Base-by-base conservation (phyloP, 2,113 vertebrate genomes). In the Sebastes schlegelii region DNA sequence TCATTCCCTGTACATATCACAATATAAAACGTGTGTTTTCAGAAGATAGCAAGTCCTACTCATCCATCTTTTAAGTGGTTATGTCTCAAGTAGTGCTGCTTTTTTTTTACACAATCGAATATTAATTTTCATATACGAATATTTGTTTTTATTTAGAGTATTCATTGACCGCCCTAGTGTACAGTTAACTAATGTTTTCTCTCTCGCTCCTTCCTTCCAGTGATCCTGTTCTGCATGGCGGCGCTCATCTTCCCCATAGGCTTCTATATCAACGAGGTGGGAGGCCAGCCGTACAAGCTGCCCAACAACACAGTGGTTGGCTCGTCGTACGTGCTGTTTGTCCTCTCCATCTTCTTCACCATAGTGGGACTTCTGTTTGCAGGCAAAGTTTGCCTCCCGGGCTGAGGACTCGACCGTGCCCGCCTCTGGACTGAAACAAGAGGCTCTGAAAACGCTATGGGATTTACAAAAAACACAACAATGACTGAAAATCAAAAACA, bases 361-460 rank as follows among this genome's bases (percentile, higher is more conserved):
- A 99, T 99, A 97, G 98, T 99, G 90, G 98, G 98, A 97, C 97
- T 99, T 94, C 95, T 99, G 92, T 99, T 99, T 95, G 98, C 98
- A 83, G 98, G 98, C 88, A 99, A 99, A 95, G 98, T 99, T 90
- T 99, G 98, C 95, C 96, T 99, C 95, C 98, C 98, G 6, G 98
- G 98, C 95, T 99, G 97, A 99, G 92, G 93, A 95, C 77, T 63
- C 19, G 8, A 63, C 69, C 10, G 6, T 4, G 79, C 73, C 84
- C 60, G 83, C 81, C 87, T 89, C 88, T 85, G 86, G 82, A 89
- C 91, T 88, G 79, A 85, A 74, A 23, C 76, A 4, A 45, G 88
- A 88, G 91, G 88, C 86, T 82, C 84, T 90, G 89, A 85, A 86
- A 82, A 75, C 72, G 52, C 77, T 14, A 79, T 65, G 75, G 92